These are phyloP conservation scores for Podiceps cristatus DNA, from an alignment of 2,113 vertebrate genomes.

Conservation along the genomic window DNA sequence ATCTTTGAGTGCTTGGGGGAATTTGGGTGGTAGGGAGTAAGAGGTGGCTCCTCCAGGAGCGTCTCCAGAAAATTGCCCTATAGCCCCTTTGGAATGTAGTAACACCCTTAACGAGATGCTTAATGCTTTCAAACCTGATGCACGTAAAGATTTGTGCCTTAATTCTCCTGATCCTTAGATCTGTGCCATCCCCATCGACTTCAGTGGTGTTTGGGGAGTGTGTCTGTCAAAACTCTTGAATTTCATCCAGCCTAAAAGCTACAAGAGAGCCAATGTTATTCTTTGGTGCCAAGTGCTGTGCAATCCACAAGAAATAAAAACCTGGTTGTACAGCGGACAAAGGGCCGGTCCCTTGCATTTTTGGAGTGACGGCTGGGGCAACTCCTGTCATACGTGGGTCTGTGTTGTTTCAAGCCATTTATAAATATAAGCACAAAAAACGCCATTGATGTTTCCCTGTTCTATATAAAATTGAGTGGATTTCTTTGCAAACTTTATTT, in stretches of 20 bases:
- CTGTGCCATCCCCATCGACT: rapidly evolving
- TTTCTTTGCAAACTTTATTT: neutral
- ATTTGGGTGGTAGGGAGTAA: neutral
- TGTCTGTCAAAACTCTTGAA: neutral
- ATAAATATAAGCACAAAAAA: neutral
- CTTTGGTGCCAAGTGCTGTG: neutral
- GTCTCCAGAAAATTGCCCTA: neutral
- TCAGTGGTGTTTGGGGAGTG: neutral
- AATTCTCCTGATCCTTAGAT: neutral
- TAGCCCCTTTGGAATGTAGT: neutral
- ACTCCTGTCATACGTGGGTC: rapidly evolving
- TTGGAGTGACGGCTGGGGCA: neutral
- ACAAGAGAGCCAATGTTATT: rapidly evolving
- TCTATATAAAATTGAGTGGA: neutral
- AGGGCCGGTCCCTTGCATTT: neutral
- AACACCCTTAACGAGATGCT: rapidly evolving
- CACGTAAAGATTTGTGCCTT: rapidly evolving
- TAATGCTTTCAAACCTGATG: neutral
- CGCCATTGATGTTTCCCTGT: neutral
- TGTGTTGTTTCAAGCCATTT: neutral
- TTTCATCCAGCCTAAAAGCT: neutral
- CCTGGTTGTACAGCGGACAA: neutral
- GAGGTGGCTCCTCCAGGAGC: neutral
- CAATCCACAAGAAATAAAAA: neutral
- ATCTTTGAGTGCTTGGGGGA: neutral